A percentile compares a stretch with the other conserved stretches of the same genome.
phyloP scores from a whole-genome alignment of 2,888 invertebrate species.

The Rhopalosiphum nymphaeae region DNA sequence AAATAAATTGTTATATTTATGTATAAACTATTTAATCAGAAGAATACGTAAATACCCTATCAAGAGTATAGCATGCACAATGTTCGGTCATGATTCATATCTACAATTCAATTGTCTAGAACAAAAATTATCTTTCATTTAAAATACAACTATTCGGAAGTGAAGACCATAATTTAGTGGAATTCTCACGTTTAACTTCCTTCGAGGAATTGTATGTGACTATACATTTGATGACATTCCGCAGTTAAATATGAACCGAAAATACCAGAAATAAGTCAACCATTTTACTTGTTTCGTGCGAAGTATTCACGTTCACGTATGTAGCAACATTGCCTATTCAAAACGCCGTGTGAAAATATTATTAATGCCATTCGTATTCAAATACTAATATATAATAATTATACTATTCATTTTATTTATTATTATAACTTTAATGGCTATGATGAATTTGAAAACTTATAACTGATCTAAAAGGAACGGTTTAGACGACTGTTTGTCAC shows the following conservation, averaged over 20 bases:
- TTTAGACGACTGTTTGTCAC: background rate
- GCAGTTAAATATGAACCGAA: background rate
- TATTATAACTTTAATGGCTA: background rate
- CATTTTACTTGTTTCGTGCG: background rate
- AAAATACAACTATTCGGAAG: background rate
- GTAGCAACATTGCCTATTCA: constrained; percentile 62
- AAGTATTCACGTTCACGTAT: background rate
- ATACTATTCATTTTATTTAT: background rate
- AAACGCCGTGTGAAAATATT: constrained; percentile 37
- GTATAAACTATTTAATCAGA: background rate
- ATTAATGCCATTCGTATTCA: background rate
- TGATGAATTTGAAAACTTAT: background rate
- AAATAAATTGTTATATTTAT: background rate
- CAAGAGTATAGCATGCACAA: background rate
- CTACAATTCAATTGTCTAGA: background rate
- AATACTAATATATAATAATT: background rate
- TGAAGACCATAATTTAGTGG: background rate
- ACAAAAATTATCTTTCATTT: background rate
- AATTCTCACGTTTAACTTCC: constrained; percentile 13
- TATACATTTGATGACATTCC: background rate
- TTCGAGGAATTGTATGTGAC: background rate
- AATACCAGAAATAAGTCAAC: background rate
- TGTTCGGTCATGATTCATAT: background rate
- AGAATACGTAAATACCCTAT: background rate
- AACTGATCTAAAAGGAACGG: background rate